A percentile compares a stretch with the other conserved stretches of the same genome.
Conservation (phyloP, 2,888 invertebrate species). For the Thecophora atra region DNA sequence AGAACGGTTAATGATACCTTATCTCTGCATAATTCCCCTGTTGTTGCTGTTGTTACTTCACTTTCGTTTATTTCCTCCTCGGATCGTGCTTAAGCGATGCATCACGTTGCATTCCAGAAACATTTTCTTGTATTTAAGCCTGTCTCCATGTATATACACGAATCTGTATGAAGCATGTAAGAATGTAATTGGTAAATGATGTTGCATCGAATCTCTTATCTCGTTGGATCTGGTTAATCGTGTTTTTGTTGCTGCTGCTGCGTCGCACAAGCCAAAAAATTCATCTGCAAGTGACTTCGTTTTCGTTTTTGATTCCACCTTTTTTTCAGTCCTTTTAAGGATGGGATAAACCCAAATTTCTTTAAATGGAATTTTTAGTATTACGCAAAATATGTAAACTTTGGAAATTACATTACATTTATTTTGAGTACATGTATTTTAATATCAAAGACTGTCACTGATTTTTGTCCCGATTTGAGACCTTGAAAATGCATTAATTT, state of each 20-base stretch:
- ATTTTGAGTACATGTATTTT: no score
- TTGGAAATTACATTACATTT: no score
- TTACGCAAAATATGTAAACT: no score
- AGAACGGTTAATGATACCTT: not conserved
- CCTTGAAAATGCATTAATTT: no score
- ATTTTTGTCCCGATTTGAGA: no score
- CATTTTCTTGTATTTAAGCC: not conserved
- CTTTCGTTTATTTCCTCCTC: constrained; percentile 7
- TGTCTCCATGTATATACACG: not conserved
- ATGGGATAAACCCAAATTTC: not conserved
- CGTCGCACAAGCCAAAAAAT: constrained; percentile 36
- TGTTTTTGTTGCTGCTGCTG: constrained; percentile 39
- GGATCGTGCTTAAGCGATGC: no score
- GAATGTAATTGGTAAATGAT: not conserved
- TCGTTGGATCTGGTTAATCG: not conserved
- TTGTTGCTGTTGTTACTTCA: constrained; percentile 7
- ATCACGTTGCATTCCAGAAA: no score
- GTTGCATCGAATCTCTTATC: not conserved
- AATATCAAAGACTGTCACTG: no score
- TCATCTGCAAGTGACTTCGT: constrained; percentile 50
- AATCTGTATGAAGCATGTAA: not conserved
- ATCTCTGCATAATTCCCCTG: not conserved
- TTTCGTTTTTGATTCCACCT: no score
- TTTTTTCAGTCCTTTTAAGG: constrained; percentile 41
- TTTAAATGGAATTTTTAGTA: not conserved